Conservation (phyloP, 1,140 invertebrate genomes). For the Bombus polaris region DNA sequence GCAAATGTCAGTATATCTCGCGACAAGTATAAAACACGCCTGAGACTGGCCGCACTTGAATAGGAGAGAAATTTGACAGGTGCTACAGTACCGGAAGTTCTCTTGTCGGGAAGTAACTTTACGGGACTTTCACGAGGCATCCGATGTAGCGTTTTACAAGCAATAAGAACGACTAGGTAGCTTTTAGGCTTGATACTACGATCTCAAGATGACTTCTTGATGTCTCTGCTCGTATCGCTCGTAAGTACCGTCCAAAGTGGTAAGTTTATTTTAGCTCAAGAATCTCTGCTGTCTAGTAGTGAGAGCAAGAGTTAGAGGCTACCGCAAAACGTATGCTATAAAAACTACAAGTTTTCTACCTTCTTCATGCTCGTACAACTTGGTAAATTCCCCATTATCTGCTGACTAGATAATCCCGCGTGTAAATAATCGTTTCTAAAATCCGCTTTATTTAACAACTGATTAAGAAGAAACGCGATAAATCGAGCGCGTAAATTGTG, state of each 20-base stretch:
- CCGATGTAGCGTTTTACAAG: constrained; percentile 48
- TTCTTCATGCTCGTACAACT: background rate
- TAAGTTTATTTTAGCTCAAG: background rate
- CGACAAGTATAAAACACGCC: constrained; percentile 41
- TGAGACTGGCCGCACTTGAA: background rate
- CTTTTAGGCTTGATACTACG: constrained; percentile 26
- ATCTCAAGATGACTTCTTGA: background rate
- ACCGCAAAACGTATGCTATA: background rate
- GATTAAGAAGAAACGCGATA: constrained; percentile 9
- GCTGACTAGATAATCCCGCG: background rate
- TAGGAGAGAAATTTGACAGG: constrained; percentile 37
- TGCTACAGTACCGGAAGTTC: constrained; percentile 22
- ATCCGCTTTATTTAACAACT: constrained; percentile 15
- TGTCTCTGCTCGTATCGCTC: background rate
- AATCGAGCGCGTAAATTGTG: background rate
- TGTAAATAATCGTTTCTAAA: background rate
- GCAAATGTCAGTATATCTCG: constrained; percentile 40
- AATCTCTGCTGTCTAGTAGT: background rate
- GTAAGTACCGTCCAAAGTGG: background rate
- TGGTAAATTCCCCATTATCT: background rate
- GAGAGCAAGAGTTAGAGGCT: background rate
- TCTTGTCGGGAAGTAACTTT: constrained; percentile 52
- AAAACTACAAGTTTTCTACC: background rate
- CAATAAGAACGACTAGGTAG: constrained; percentile 51
- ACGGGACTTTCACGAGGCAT: constrained; percentile 54